Base-by-base conservation (phyloP, 2,888 invertebrate genomes). In the Tolmerus cingulatus region DNA sequence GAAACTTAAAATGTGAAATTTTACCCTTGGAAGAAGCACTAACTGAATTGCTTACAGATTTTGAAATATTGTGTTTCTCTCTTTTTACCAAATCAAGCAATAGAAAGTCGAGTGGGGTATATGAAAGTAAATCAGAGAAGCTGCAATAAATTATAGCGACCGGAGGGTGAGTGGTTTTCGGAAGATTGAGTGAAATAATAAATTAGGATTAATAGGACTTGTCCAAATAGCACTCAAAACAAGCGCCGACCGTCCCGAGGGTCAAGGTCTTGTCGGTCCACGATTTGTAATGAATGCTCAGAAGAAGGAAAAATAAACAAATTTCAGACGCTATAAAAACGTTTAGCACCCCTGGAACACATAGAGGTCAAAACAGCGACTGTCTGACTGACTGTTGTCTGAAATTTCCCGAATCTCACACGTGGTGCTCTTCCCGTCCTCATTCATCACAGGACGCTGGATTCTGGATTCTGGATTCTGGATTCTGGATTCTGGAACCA, bases 401-500 rank as follows among this genome's bases (percentile, higher is more conserved):
- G 84, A 66, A 82, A 84, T 84, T 19, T 74, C 43, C n/a, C 34
- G 66, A 84, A 84, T 66, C 76, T 77, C 86, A 86, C 86, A 86
- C 86, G 86, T 86, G 86, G 86, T 77, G 86, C 23, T 51, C 51
- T 34, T 55, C 43, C 14, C 76, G 19, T 77, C 76, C 55, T 55
- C 86, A 86, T 86, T 86, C 55, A 55, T 77, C 77, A 86, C 77
- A 51, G 46, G 37, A 55, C 40, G n/a, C 16, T n/a, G 19, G 23
- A 34, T 34, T 2, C 34, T 34, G 34, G 34, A 7, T n/a, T n/a
- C n/a, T n/a, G n/a, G n/a, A n/a, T n/a, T n/a, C n/a, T n/a, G 46
- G 37, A 55, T 12, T 8, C 16, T n/a, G 19, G 23, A 34, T 34
- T 2, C 34, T 34, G 34, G 34, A 7, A 34, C 34, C 34, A 34